Conservation (phyloP, 1,140 invertebrate genomes). For the Ceratina australensis region DNA sequence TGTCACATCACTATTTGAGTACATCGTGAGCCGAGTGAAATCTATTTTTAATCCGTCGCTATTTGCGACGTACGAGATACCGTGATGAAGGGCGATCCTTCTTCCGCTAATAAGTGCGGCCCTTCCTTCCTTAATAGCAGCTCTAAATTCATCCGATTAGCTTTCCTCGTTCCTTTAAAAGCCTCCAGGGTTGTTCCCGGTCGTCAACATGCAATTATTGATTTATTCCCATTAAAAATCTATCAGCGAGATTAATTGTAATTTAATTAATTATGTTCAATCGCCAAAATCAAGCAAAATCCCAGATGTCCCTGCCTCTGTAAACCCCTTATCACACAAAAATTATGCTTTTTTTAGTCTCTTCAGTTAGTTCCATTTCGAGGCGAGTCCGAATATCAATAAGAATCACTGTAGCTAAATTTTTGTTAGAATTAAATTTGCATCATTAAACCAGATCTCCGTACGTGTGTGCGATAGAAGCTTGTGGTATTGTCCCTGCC, state of each 20-base stretch:
- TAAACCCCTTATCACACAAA: no score
- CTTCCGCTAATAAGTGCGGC: constrained; percentile 30
- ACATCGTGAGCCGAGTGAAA: neutral
- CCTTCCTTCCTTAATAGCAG: constrained; percentile 17
- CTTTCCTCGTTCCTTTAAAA: constrained; percentile 22
- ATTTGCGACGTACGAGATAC: neutral
- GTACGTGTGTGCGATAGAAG: neutral
- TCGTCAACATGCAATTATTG: neutral
- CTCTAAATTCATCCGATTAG: constrained; percentile 17
- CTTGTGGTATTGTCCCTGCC: neutral
- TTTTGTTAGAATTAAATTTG: no score
- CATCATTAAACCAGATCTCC: no score
- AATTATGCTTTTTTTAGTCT: no score
- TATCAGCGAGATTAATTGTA: neutral
- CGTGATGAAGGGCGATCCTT: constrained; percentile 30
- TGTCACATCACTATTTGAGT: no score
- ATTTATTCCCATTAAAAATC: neutral
- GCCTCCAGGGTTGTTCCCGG: neutral
- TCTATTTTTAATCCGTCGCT: constrained; percentile 17
- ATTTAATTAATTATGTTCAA: no score
- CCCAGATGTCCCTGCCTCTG: no score
- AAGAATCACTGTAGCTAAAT: no score
- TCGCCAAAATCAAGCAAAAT: no score
- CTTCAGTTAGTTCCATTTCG: no score
- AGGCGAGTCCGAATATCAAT: no score